A percentile compares a stretch with the other conserved stretches of the same genome.
phyloP scores from a whole-genome alignment of 2,113 vertebrate genomes.

The Protobothrops mucrosquamatus region DNA sequence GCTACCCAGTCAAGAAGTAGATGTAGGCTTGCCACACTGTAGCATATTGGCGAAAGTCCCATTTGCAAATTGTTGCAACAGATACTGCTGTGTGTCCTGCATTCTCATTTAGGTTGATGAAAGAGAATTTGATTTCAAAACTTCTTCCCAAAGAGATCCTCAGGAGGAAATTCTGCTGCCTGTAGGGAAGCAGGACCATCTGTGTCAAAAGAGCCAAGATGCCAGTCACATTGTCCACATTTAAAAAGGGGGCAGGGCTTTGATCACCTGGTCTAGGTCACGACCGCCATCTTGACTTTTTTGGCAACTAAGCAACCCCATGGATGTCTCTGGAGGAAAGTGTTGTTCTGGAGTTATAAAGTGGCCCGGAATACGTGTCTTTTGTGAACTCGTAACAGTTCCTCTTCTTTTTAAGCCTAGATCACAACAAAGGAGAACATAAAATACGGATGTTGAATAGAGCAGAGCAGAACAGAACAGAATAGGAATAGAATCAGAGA shows the following conservation, averaged over 20 bases:
- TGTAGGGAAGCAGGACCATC: not conserved
- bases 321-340: not conserved
- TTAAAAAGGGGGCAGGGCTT: not conserved
- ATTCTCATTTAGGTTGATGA: not conserved
- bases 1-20: not conserved
- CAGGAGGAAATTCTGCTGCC: not conserved
- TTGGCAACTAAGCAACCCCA: not conserved
- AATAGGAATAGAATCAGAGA: too few species aligned
- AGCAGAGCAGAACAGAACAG: too few species aligned
- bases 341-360: not conserved
- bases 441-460: not conserved
- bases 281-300: not conserved
- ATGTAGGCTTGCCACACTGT: not conserved
- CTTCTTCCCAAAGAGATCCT: not conserved
- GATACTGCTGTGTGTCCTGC: not conserved
- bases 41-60: not conserved
- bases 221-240: not conserved
- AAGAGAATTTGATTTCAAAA: not conserved
- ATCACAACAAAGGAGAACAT: not conserved
- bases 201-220: not conserved
- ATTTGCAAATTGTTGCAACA: not conserved
- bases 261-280: not conserved
- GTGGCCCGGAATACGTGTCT: too few species aligned
- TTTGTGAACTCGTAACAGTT: not conserved
- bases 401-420: not conserved